Percentiles rank a stretch among this genome's conserved stretches.
phyloP scores from a whole-genome alignment of 2,888 invertebrate genomes.

The Agonopterix heracliana region DNA sequence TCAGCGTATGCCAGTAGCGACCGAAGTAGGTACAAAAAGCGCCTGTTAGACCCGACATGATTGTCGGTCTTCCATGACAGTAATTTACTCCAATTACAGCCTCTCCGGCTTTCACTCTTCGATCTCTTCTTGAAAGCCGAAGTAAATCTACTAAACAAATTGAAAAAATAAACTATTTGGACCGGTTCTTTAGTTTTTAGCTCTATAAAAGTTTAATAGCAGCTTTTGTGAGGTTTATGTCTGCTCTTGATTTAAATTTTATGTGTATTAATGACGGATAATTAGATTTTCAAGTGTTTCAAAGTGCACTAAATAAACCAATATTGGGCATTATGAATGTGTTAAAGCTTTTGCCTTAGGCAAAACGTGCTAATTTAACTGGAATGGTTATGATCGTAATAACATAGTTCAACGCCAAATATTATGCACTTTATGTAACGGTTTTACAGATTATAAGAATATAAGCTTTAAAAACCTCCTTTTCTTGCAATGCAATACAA shows the following conservation, averaged over 20 bases:
- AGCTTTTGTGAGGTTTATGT: not conserved
- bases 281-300: not conserved
- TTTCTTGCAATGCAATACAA: too few relatives aligned
- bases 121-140: constrained; percentile 19
- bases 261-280: not conserved
- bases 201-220: not conserved
- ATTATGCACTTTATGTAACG: too few relatives aligned
- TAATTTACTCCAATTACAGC: constrained; percentile 44
- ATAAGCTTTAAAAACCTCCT: too few relatives aligned
- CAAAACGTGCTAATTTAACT: too few relatives aligned
- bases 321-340: too few relatives aligned
- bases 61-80: constrained; percentile 26
- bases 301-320: too few relatives aligned
- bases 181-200: constrained; percentile 3
- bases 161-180: constrained; percentile 20
- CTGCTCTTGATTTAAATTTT: not conserved
- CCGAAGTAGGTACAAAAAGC: constrained; percentile 35
- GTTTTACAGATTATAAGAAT: too few relatives aligned
- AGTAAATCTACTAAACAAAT: constrained; percentile 29
- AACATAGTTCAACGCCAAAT: too few relatives aligned
- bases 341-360: too few relatives aligned
- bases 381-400: too few relatives aligned
- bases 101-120: constrained; percentile 31
- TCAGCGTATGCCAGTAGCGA: constrained; percentile 1
- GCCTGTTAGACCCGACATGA: constrained; percentile 25